Evolutionary conservation across 2,888 invertebrate genomes (phyloP).

Genomic region (Colletes collaris): DNA sequence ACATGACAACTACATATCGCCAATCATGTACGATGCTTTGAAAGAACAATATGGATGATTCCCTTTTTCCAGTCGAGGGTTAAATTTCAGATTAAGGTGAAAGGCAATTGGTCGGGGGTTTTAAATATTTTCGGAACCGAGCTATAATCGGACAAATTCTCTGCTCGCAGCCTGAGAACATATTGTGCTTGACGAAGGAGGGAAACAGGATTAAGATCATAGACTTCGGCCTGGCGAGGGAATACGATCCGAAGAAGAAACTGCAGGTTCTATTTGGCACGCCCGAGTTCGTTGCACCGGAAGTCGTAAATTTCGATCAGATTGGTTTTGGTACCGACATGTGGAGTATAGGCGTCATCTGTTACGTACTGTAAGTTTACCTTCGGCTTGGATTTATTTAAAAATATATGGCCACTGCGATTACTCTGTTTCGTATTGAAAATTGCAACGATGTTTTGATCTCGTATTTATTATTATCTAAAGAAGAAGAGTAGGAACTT

Average conservation of each 20-base stretch:
- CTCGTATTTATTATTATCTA: too few relatives aligned
- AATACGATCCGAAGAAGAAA: constrained; percentile 95
- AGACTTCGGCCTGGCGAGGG: constrained; percentile 98
- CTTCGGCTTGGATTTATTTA: constrained; percentile 12
- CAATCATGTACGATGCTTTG: too few relatives aligned
- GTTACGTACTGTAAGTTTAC: constrained; percentile 96
- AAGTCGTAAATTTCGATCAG: constrained; percentile 99
- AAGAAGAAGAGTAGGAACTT: too few relatives aligned
- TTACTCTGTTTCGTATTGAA: not conserved
- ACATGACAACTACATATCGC: not conserved
- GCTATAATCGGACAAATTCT: constrained; percentile 1
- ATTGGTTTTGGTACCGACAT: constrained; percentile 98
- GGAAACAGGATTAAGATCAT: constrained; percentile 99
- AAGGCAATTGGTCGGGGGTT: too few relatives aligned
- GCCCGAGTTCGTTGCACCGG: constrained; percentile 99
- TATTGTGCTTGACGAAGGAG: constrained; percentile 96
- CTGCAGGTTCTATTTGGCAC: constrained; percentile 98
- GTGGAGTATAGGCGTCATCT: constrained; percentile 99
- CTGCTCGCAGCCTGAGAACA: constrained; percentile 95
- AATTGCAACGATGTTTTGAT: not conserved
- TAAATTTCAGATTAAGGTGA: too few relatives aligned
- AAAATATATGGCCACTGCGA: not conserved
- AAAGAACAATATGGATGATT: too few relatives aligned
- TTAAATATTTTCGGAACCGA: too few relatives aligned
- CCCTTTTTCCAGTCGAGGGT: too few relatives aligned